Conservation (phyloP, 1,140 invertebrate genomes). For the Drosophila carrolli region DNA sequence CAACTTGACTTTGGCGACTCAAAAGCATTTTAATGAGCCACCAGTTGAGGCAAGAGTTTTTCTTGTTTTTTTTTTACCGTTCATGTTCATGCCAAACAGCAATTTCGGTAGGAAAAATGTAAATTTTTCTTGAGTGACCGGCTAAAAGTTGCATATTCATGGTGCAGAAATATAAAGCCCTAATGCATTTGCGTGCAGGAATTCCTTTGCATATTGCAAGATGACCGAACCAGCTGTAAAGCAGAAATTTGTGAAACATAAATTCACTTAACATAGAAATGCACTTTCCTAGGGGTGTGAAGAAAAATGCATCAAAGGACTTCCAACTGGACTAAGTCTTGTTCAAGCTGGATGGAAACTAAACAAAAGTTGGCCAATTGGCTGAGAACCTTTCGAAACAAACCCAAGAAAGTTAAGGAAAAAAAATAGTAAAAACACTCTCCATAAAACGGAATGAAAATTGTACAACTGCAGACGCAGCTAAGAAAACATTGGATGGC, state of each 20-base stretch:
- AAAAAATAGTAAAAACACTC: slow-evolving; percentile 5
- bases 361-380: slow-evolving; percentile 49
- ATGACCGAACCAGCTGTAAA: slow-evolving; percentile 15
- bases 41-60: slow-evolving; percentile 20
- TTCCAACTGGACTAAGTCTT: slow-evolving; percentile 17
- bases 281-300: slow-evolving; percentile 41
- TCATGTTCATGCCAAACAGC: slow-evolving; percentile 41
- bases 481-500: slow-evolving; percentile 55
- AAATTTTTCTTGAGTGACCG: slow-evolving; percentile 55
- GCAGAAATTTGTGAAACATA: slow-evolving; percentile 33
- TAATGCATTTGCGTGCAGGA: slow-evolving; percentile 61
- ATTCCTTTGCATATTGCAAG: slow-evolving; percentile 61
- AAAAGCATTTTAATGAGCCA: slow-evolving; percentile 74
- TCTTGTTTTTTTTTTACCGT: not conserved
- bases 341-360: slow-evolving; percentile 42
- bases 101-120: slow-evolving; percentile 58
- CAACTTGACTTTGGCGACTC: slow-evolving; percentile 53
- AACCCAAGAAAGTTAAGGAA: slow-evolving; percentile 8
- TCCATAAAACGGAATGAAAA: slow-evolving; percentile 44
- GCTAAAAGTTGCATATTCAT: slow-evolving; percentile 67
- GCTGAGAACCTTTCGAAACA: slow-evolving; percentile 6
- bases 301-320: slow-evolving; percentile 19
- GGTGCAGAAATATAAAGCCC: slow-evolving; percentile 39
- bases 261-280: slow-evolving; percentile 51
- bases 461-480: slow-evolving; percentile 39